Evolutionary conservation across 1,140 invertebrate genomes (phyloP).

Genomic region (Plutomurus gul): DNA sequence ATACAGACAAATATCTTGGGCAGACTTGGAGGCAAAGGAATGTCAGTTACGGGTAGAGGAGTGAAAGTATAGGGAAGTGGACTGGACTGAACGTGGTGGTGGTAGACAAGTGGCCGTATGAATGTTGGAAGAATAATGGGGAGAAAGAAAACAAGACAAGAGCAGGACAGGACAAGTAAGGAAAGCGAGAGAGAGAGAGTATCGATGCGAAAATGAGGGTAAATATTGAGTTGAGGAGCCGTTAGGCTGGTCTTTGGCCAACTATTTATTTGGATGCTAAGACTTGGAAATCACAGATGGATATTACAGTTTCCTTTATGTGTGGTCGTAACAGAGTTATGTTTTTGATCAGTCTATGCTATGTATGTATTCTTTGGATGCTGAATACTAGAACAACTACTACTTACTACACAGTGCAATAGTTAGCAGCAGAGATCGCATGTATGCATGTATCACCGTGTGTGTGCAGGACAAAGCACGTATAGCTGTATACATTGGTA

Average conservation of each 20-base stretch:
- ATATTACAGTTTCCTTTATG: conserved; percentile 50
- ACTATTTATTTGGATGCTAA: conserved; percentile 46
- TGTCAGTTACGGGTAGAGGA: not conserved
- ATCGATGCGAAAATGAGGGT: conserved; percentile 42
- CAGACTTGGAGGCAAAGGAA: too few species aligned
- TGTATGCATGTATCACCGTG: not conserved
- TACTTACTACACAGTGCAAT: not conserved
- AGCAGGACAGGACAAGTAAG: not conserved
- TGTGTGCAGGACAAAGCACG: too few species aligned
- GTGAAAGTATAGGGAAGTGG: too few species aligned
- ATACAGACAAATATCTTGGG: too few species aligned
- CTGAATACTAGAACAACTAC: not conserved
- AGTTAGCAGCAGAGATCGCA: too few species aligned
- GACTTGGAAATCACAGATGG: conserved; percentile 44
- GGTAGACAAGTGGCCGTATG: too few species aligned
- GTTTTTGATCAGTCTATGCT: conserved; percentile 48
- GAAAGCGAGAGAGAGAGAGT: not conserved
- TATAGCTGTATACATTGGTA: not conserved
- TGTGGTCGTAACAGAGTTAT: conserved; percentile 47
- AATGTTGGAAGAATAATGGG: not conserved
- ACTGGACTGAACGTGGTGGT: too few species aligned
- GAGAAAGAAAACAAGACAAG: conserved; percentile 23
- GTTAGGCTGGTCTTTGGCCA: conserved; percentile 40
- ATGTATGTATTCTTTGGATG: not conserved
- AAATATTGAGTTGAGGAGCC: conserved; percentile 32